These are phyloP conservation scores for Menura novaehollandiae DNA, from an alignment of 2,113 vertebrate genomes.

Conservation along the genomic window DNA sequence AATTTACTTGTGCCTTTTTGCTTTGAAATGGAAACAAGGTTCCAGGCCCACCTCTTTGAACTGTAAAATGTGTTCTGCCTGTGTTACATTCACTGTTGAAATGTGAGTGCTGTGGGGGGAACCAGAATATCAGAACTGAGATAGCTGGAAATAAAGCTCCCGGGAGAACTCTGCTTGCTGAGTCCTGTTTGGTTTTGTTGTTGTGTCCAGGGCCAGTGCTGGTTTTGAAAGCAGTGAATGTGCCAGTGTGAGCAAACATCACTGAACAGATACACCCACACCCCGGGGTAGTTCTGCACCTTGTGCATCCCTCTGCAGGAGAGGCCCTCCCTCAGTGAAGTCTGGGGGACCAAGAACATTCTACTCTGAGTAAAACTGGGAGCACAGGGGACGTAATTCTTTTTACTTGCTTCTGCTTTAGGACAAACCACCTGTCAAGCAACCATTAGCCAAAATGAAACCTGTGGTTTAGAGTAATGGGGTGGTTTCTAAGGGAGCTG, in stretches of 20 bases:
- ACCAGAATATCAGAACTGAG: background rate
- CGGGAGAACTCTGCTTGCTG: background rate
- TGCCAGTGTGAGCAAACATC: background rate
- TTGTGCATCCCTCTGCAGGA: background rate
- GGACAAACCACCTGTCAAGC: background rate
- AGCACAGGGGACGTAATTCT: background rate
- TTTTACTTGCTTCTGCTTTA: background rate
- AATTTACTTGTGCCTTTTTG: background rate
- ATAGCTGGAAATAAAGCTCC: background rate
- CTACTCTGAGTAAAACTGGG: background rate
- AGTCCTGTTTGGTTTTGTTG: background rate
- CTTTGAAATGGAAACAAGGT: background rate
- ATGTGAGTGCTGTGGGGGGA: background rate
- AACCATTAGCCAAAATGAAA: background rate
- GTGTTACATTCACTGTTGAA: background rate
- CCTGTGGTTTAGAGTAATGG: background rate
- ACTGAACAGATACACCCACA: background rate
- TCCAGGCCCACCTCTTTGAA: background rate
- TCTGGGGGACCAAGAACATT: accelerated
- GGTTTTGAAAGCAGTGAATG: background rate
- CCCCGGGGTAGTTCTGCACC: background rate
- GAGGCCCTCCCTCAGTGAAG: background rate
- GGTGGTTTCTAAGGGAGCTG: background rate
- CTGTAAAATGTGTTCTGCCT: background rate
- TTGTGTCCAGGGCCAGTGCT: background rate